Base-by-base conservation (phyloP, 1,140 invertebrate species). In the Battus philenor region DNA sequence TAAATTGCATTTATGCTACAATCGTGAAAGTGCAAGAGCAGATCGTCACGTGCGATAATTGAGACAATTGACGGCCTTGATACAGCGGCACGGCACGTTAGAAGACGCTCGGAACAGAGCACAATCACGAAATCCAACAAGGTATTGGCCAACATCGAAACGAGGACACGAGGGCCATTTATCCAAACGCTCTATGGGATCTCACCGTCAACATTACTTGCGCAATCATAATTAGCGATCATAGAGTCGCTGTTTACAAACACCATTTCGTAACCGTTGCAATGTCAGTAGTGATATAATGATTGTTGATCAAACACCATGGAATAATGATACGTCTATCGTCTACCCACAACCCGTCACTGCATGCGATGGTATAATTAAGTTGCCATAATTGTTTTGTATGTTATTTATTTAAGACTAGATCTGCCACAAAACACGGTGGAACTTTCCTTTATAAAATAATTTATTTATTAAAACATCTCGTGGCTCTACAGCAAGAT, bases 1-100 rank as follows among this genome's bases (percentile, higher is more conserved):
- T 52, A 48, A 45, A 49, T 44, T 38, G 45, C 46, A 36, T 48
- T 47, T 33, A 54, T 36, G 22, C 50, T 52, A 55, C 30, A 52
- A 36, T 57, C 59, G 68, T 67, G 71, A 74, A 71, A 71, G 66
- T 71, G 61, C 54, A 66, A 53, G 29, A 59, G 41, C 41, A 50
- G 64, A 70, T 63, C 69, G 55, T 68, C 58, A 64, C 59, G 58
- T 66, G 51, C 52, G 70, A 73, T 70, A 64, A 44, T 58, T 50
- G 36, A 62, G 54, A 70, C 63, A 75, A 67, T 73, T 36, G 51
- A 45, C 47, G 56, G 55, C 72, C 72, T 73, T 76, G 60, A 50
- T 54, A 43, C 22, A 50, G 43, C 20, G 45, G 30, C 31, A 50
- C 50, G 31, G 45, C 48, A 59, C 52, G 48, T 36, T 32, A 33